Evolutionary conservation across 1,140 invertebrate genomes (phyloP), one percentile per base, ranked within the genome.

Genomic region (Pomacea maculata): DNA sequence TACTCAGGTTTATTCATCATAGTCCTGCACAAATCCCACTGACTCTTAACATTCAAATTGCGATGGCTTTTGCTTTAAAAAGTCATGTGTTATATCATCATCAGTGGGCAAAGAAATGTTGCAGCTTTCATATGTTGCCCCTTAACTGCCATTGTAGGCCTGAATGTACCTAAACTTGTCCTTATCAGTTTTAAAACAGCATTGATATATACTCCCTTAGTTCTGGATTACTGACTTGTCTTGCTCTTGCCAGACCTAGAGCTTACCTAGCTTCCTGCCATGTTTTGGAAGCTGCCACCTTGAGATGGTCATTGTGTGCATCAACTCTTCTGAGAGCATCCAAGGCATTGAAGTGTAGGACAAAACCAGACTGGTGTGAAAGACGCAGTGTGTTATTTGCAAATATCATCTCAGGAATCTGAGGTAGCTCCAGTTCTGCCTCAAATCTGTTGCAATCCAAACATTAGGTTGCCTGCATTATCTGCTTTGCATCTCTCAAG

Each of bases 321-420:
- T 95, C 94, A 11, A 99, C 97, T 81, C 93, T 88, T 88, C 94
- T 95, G 52, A 99, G 91, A 3, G 98, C 97, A 93, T 99, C 97
- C 29, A 99, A 92, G 14, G 97, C 95, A 90, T 95, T 96, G 88
- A 99, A 99, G 88, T 95, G 93, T 71, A 99, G 93, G 19, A 92
- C 89, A 81, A 94, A 94, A 73, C 96, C 96, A 88, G 92, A 92
- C 15, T 80, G 71, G 80, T 93, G 89, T 57, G 85, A 79, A n/a
- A 92, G 45, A 8, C 83, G 70, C 34, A 92, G 82, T 21, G 84
- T 70, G 83, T 92, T 92, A 29, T 89, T 85, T 64, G 87, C 96
- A 93, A 99, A 99, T 25, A 99, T 95, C 98, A 99, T 99, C 89
- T 99, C 98, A 25, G 98, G 98, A 84, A 99, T 93, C 90, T 98